A percentile compares a stretch with the other conserved stretches of the same genome.
Conservation (phyloP, 2,888 invertebrate genomes). For the Calliscelio sp. region DNA sequence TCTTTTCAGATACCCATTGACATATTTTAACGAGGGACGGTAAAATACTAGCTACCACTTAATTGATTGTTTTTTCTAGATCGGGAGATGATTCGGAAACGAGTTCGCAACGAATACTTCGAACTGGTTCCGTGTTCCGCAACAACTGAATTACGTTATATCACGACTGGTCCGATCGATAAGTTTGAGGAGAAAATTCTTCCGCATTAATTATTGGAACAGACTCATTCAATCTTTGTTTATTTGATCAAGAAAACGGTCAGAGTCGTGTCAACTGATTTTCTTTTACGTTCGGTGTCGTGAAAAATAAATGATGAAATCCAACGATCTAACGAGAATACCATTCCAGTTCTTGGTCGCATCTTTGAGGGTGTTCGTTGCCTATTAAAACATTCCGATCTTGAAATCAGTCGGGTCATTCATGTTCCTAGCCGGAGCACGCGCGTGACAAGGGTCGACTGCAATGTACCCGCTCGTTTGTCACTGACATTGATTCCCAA, state of each 20-base stretch:
- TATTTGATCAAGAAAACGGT: too few relatives aligned
- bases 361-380: conserved; percentile 63
- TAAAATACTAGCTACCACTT: conserved; percentile 67
- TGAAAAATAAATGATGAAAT: conserved; percentile 6
- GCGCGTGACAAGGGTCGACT: conserved; percentile 74
- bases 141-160: conserved; percentile 56
- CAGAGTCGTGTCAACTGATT: conserved; percentile 12
- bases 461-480: conserved; percentile 73
- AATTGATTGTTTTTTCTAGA: conserved; percentile 70
- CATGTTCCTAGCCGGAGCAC: conserved; percentile 68
- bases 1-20: conserved; percentile 64
- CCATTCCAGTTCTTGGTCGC: conserved; percentile 44
- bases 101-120: conserved; percentile 45
- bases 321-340: conserved; percentile 48
- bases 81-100: conserved; percentile 59
- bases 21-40: conserved; percentile 63
- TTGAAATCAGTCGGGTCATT: conserved; percentile 72
- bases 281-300: conserved; percentile 19
- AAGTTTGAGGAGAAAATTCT: conserved; percentile 30
- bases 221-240: neutral
- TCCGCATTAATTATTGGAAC: conserved; percentile 35
- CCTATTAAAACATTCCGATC: conserved; percentile 74
- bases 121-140: conserved; percentile 53
- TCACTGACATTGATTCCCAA: conserved; percentile 73
- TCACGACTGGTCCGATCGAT: conserved; percentile 34